A percentile compares a stretch with the other conserved stretches of the same genome.
Evolutionary conservation across 1,140 invertebrate genomes (phyloP).

Genomic region (Drosophila kepulauana): DNA sequence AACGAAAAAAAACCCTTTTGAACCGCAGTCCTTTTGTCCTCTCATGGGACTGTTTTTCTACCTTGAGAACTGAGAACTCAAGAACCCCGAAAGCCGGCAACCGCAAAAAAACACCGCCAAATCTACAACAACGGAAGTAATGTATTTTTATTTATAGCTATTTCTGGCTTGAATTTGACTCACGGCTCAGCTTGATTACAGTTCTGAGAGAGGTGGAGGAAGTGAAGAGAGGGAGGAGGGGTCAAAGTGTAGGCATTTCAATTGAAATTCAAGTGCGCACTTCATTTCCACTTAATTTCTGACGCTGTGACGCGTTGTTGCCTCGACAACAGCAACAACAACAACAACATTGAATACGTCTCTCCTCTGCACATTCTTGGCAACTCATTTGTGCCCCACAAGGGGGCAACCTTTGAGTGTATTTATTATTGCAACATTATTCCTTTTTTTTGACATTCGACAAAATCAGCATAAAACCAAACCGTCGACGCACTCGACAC

Average conservation of each 20-base stretch:
- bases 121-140: slow-evolving; percentile 32
- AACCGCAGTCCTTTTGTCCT: background rate
- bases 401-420: slow-evolving; percentile 13
- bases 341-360: background rate
- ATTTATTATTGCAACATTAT: slow-evolving; percentile 14
- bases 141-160: slow-evolving; percentile 45
- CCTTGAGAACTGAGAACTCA: slow-evolving; percentile 13
- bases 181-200: slow-evolving; percentile 1
- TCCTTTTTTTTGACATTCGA: background rate
- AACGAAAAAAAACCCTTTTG: slow-evolving; percentile 26
- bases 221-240: background rate
- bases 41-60: background rate
- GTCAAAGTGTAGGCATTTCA: slow-evolving; percentile 23
- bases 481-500: background rate
- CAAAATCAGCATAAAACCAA: slow-evolving; percentile 9
- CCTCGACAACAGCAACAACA: slow-evolving; percentile 30
- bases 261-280: slow-evolving; percentile 60
- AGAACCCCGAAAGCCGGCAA: background rate
- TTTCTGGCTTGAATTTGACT: slow-evolving; percentile 22
- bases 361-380: background rate
- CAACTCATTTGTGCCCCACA: slow-evolving; percentile 5
- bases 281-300: slow-evolving; percentile 58
- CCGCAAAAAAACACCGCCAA: slow-evolving; percentile 20
- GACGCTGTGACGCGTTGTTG: slow-evolving; percentile 48
- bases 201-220: background rate